Base-by-base conservation (phyloP, 92 coral and sea anemone genomes). In the Pocillopora meandrina region DNA sequence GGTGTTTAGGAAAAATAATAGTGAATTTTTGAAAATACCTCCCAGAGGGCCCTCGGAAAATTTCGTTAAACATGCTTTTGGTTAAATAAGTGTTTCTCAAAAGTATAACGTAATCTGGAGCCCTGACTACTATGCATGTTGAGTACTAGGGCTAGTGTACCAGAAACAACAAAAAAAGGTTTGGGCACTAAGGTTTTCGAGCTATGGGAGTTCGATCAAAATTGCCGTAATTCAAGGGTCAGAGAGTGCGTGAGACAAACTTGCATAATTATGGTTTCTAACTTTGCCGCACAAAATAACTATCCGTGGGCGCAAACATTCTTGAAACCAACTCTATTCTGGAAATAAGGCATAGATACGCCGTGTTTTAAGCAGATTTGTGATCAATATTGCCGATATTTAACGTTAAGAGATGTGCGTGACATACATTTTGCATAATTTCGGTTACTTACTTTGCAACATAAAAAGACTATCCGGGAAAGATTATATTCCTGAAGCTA, bases 11-110 rank as follows among this genome's bases (percentile, higher is more conserved):
- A n/a, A n/a, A n/a, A n/a, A n/a, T n/a, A n/a, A n/a, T n/a, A n/a
- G n/a, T n/a, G n/a, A n/a, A n/a, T 61, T 42, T 89, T 89, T 84
- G 20, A 77, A 88, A 88, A 79, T 42, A 58, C 81, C 87, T 62
- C 26, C 74, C 74, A 84, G 75, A 84, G 55, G 75, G 81, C 74
- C 80, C 19, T 84, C 65, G 74, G 72, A 65, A 74, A 84, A 84
- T 73, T 61, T 61, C 1, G 52, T 74, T 74, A 35, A 55, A 33
- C 72, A 60, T 84, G 87, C 81, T 64, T 74, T 56, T 72, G 81
- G 72, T 84, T 84, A 64, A 75, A 74, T 73, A 23, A 16, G 81
- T 84, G 61, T 84, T 84, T 84, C 82, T 84, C 87, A 74, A 84
- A 84, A 84, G 81, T 84, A 84, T 84, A 84, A 63, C 87, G 81